Percentiles rank a stretch among this genome's conserved stretches.
phyloP scores from a whole-genome alignment of 2,113 vertebrate genomes.

The Acanthisitta chloris region DNA sequence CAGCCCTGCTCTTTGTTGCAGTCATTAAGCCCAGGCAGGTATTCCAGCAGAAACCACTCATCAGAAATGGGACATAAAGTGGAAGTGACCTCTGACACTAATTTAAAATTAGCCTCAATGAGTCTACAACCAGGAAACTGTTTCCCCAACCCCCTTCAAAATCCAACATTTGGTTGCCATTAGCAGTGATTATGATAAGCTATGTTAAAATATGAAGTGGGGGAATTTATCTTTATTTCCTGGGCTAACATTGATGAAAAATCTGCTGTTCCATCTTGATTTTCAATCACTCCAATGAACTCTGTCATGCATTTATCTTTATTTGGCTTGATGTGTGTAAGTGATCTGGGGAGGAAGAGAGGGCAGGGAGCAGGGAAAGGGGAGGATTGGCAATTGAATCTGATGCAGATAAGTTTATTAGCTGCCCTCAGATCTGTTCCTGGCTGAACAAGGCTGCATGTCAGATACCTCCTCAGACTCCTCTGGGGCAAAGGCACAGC shows the following conservation, averaged over 20 bases:
- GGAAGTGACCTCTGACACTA: slow-evolving; percentile 49
- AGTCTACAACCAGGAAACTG: slow-evolving; percentile 31
- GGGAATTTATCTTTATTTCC: slow-evolving; percentile 72
- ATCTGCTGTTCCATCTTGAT: slow-evolving; percentile 57
- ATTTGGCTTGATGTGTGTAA: not conserved
- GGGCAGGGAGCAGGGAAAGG: not conserved
- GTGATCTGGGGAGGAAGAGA: not conserved
- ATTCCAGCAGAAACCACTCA: not conserved
- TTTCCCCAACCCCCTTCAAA: not conserved
- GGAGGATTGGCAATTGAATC: slow-evolving; percentile 11
- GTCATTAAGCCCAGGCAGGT: not conserved
- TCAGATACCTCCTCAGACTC: not conserved
- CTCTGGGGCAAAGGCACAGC: not conserved
- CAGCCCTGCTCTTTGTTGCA: not conserved
- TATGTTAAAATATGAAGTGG: slow-evolving; percentile 53
- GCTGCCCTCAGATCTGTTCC: slow-evolving; percentile 22
- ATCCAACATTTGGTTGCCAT: slow-evolving; percentile 68
- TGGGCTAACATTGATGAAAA: slow-evolving; percentile 57
- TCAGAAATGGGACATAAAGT: slow-evolving; percentile 50
- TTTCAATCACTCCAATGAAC: slow-evolving; percentile 23
- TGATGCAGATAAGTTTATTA: slow-evolving; percentile 45
- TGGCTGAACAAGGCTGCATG: not conserved
- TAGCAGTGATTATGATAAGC: slow-evolving; percentile 56
- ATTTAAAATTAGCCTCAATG: slow-evolving; percentile 41
- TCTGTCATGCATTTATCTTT: slow-evolving; percentile 44